Evolutionary conservation across 92 coral and sea anemone genomes (phyloP), one percentile per base, ranked within the genome.

Genomic region (Zoanthus solanderi): DNA sequence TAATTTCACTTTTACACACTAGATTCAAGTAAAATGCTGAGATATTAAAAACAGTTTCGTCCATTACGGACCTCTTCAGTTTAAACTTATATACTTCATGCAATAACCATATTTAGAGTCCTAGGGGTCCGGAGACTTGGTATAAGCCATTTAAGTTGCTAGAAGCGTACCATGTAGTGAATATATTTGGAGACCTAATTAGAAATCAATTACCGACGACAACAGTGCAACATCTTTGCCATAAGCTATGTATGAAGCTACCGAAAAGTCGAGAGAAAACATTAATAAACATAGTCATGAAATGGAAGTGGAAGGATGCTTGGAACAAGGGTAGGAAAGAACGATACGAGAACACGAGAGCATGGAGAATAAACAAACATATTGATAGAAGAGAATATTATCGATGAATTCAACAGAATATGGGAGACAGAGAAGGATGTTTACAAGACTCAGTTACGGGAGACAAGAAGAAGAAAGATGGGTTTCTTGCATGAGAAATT

Each of bases 281-380:
- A 18, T 17, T 79, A 10, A 52, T 79, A 54, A 79, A 79, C 65
- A 79, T 17, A 9, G 45, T 79, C 58, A 79, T 79, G 85, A 79
- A 48, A 17, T 79, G 84, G 84, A 79, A 79, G 17, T 32, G 46
- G 84, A 67, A 54, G 50, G 84, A 79, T 50, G 84, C 65, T 45
- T 54, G 47, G 42, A 66, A 9, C 71, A 56, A 23, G 71, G 69
- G 32, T 53, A 61, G 72, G 54, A 80, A 14, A 32, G 85, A 58
- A 68, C 47, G 53, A 37, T 72, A 72, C 77, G 45, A 72, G 77
- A 72, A 72, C 54, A 72, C 54, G 77, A 72, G 45, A 53, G 52
- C 52, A 42, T 37, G 77, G 77, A 72, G 77, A 42, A 47, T 37
- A 44, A 71, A 71, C 76, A 72, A 47, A 72, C 77, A 72, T 16